Percentiles rank a stretch among this genome's conserved stretches.
Conservation (phyloP, 2,888 invertebrate species). For the Thymelicus sylvestris region DNA sequence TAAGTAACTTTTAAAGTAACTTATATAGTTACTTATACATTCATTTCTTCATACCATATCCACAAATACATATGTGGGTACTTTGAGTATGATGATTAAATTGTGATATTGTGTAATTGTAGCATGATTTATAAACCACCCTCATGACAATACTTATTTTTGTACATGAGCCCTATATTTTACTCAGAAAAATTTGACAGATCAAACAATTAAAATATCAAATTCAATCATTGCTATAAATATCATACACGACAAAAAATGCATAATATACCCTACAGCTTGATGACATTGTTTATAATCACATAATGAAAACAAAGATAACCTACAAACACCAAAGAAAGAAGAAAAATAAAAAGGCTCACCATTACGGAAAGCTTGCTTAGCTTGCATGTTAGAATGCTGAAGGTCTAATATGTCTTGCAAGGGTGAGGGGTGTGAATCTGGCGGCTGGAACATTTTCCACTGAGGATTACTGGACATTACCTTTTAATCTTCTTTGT, state of each 20-base stretch:
- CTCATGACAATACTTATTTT: no score
- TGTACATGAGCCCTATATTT: no score
- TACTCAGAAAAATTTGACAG: not conserved
- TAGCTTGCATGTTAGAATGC: constrained; percentile 80
- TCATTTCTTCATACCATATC: no score
- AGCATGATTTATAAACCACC: no score
- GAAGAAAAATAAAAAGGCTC: constrained; percentile 51
- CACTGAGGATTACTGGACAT: constrained; percentile 95
- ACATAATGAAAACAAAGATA: constrained; percentile 23
- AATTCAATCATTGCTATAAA: no score
- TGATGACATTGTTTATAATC: constrained; percentile 6
- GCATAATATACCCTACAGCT: constrained; percentile 11
- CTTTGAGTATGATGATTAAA: no score
- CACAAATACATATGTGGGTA: no score
- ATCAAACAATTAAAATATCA: not conserved
- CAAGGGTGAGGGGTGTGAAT: constrained; percentile 92
- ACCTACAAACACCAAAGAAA: constrained; percentile 33
- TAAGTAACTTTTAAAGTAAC: no score
- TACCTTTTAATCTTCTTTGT: constrained; percentile 75
- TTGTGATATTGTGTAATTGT: no score
- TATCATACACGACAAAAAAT: not conserved
- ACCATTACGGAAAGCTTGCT: constrained; percentile 84
- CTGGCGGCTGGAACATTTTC: constrained; percentile 96
- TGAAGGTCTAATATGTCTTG: constrained; percentile 92
- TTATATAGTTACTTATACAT: no score